Conservation (phyloP, 1,140 invertebrate species). For the Scaptodrosophila lebanonensis region DNA sequence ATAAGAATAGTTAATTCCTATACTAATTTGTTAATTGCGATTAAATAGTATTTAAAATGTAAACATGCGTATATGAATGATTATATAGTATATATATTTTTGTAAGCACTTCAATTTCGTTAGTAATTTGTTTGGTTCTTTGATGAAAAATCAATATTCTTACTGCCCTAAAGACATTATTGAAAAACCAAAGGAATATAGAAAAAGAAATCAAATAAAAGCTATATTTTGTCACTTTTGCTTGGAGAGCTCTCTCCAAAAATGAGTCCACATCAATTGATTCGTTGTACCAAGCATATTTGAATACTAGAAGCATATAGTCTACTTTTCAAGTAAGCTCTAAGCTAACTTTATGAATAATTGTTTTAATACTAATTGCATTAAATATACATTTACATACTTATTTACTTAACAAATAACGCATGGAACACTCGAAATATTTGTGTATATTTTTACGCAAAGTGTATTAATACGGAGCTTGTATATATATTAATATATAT, state of each 20-base stretch:
- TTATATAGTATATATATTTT: no score
- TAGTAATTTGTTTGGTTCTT: no score
- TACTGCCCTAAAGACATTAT: no score
- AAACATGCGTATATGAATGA: no score
- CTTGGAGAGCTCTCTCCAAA: background rate
- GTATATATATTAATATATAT: slow-evolving; percentile 24
- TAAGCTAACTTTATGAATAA: no score
- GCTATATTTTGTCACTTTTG: background rate
- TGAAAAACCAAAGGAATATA: background rate
- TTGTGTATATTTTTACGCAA: slow-evolving; percentile 40
- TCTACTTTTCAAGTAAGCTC: slow-evolving; percentile 4
- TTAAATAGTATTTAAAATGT: no score
- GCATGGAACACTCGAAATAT: slow-evolving; percentile 41
- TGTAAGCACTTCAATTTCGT: no score
- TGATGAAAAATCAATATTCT: no score
- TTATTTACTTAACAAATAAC: slow-evolving; percentile 29
- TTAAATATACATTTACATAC: slow-evolving; percentile 15
- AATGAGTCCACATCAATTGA: background rate
- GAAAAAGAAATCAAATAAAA: slow-evolving; percentile 1
- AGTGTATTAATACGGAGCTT: slow-evolving; percentile 42
- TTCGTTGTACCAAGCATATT: background rate
- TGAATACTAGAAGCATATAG: background rate
- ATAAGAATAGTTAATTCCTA: no score
- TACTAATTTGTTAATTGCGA: slow-evolving; percentile 35
- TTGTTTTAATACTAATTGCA: no score